These are phyloP conservation scores for Catalaphyllia jardinei DNA, from an alignment of 64 coral and sea anemone species.

Conservation along the genomic window DNA sequence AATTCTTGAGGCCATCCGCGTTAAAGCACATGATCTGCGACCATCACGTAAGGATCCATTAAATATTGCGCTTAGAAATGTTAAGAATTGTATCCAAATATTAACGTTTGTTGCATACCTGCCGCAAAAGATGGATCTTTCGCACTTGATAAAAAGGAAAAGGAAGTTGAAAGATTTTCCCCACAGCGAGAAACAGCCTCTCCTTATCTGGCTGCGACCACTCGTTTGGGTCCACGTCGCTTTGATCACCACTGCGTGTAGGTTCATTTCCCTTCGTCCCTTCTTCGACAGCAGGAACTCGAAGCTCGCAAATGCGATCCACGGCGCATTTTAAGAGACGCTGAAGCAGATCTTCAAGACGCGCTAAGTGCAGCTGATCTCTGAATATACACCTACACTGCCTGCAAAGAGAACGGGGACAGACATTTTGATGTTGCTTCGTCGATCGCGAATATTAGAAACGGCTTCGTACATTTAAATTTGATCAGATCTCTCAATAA, in stretches of 20 bases:
- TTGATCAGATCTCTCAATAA: background rate
- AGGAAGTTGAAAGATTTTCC: conserved; percentile 81
- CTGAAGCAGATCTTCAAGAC: conserved; percentile 83
- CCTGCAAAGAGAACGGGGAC: conserved; percentile 35
- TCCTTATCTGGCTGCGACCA: conserved; percentile 76
- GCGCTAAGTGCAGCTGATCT: conserved; percentile 83
- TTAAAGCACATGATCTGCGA: too few species aligned
- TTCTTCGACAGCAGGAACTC: conserved; percentile 36
- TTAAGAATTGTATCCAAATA: background rate
- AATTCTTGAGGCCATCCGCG: too few species aligned
- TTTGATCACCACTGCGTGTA: background rate
- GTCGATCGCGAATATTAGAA: too few species aligned
- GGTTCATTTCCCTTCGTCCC: conserved; percentile 1
- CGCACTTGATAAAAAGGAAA: conserved; percentile 92
- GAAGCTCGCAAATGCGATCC: conserved; percentile 57
- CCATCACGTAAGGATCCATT: too few species aligned
- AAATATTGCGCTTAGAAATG: background rate
- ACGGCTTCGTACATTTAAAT: background rate
- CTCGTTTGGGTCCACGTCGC: background rate
- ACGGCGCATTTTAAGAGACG: conserved; percentile 72
- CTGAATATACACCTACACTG: conserved; percentile 96
- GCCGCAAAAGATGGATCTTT: conserved; percentile 80
- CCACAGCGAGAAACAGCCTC: conserved; percentile 77
- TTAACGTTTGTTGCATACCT: conserved; percentile 45
- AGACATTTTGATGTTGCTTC: background rate